Evolutionary conservation across 2,888 invertebrate species (phyloP), one percentile per base, ranked within the genome.

Genomic region (Drosophila siamana): DNA sequence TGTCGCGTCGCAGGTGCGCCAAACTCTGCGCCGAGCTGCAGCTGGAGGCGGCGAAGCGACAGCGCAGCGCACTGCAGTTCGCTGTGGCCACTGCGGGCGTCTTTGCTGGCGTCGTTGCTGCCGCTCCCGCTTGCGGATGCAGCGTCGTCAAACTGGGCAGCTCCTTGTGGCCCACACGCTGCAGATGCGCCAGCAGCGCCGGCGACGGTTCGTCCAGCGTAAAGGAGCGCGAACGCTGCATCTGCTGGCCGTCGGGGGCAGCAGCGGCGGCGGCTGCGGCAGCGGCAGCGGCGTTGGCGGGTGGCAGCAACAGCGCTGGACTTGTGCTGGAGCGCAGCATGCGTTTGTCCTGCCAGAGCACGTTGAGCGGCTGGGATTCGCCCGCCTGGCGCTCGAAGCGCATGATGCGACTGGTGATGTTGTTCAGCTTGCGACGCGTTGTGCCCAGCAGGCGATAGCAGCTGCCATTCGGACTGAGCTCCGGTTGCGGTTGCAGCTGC

Each of bases 191-290:
- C 4, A 92, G 88, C 7, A 97, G 93, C 70, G 95, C 94, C 0
- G 96, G 96, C 86, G 97, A 96, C 0, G 97, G 97, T 19, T 94
- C 93, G 0, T 96, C 94, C 47, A 97, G 91, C 0, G 96, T 95
- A 86, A 97, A 97, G 0, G 97, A 97, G 69, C 95, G 95, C 85
- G 96, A 96, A 52, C 97, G 93, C 59, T 96, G 90, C 74, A 92
- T 91, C 4, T 70, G 73, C 15, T 72, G 78, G 6, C 28, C 22
- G 9, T 46, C 59, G 0, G 44, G 41, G 33, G n/a, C n/a, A n/a
- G n/a, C n/a, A n/a, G n/a, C n/a, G n/a, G n/a, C n/a, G n/a, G n/a
- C n/a, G n/a, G n/a, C n/a, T n/a, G n/a, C n/a, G n/a, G n/a, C n/a
- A n/a, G n/a, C n/a, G n/a, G n/a, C n/a, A n/a, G n/a, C n/a, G n/a